Base-by-base conservation (phyloP, 2,113 vertebrate genomes). In the Eleginops maclovinus region DNA sequence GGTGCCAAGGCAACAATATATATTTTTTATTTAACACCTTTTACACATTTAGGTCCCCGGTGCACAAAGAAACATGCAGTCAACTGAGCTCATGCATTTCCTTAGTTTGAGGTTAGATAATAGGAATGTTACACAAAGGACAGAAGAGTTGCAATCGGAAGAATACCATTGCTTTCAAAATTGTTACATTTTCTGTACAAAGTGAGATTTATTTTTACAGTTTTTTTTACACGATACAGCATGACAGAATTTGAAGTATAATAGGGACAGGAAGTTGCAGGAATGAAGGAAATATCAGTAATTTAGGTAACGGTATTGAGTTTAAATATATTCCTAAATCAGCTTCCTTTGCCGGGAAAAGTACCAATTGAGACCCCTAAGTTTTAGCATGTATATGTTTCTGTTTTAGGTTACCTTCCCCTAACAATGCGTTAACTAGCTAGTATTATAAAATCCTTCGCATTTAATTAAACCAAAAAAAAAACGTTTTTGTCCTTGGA, bases 11-110 rank as follows among this genome's bases (percentile, higher is more conserved):
- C n/a, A n/a, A n/a, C n/a, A n/a, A n/a, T n/a, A n/a, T n/a, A n/a
- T n/a, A n/a, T n/a, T n/a, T 82, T 49, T 44, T 73, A 36, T 54
- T 31, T 17, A 58, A 71, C 77, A 75, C 68, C 19, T 53, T 21
- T 15, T 76, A 75, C 75, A 79, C 80, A 75, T 77, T 60, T 62
- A 53, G 62, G 71, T 78, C 67, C 66, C 54, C 73, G 26, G 28
- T 31, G 28, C 44, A 72, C 15, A 61, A 50, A 58, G 31, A 66
- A 75, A 50, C 17, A 50, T 49, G 54, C 12, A 26, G 10, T 61
- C 54, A 58, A 66, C 56, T 62, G 41, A 66, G 36, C 31, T 10
- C 55, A 51, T 75, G 53, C 43, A 74, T 75, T 50, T 70, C 28
- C 50, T 77, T 60, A 31, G 44, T 76, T 31, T 44, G 56, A 56